phyloP scores from a whole-genome alignment of 2,888 invertebrate species.

The Hemistola chrysoprasaria region DNA sequence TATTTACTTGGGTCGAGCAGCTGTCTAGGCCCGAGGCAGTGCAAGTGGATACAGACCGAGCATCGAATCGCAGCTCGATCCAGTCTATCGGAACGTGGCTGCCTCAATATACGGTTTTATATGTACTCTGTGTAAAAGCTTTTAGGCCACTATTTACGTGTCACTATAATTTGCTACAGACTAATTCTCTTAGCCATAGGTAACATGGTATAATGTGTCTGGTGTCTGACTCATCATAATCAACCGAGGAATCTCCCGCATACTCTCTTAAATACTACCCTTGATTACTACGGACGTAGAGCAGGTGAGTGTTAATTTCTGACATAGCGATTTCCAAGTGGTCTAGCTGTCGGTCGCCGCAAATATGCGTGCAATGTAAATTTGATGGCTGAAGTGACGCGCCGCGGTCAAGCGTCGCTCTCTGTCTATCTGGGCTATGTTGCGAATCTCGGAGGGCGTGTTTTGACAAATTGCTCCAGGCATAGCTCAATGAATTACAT shows the following conservation, averaged over 20 bases:
- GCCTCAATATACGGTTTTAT: no score
- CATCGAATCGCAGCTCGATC: no score
- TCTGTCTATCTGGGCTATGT: slow-evolving; percentile 57
- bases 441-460: slow-evolving; percentile 42
- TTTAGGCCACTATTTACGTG: no score
- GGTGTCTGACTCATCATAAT: no score
- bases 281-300: slow-evolving; percentile 3
- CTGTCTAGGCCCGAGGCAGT: no score
- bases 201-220: no score
- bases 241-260: neutral
- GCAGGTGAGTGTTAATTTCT: slow-evolving; percentile 16
- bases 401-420: slow-evolving; percentile 51
- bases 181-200: no score
- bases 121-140: no score
- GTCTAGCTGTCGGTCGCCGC: slow-evolving; percentile 52
- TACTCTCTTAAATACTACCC: slow-evolving; percentile 1
- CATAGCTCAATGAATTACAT: slow-evolving; percentile 19
- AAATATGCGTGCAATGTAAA: slow-evolving; percentile 72
- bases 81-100: no score
- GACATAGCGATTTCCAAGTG: slow-evolving; percentile 36
- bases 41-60: no score
- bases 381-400: slow-evolving; percentile 66
- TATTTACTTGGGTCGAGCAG: no score
- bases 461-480: slow-evolving; percentile 42
- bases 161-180: no score